Evolutionary conservation across 2,797 vertebrate species (phyloP).

Genomic region (Artibeus jamaicensis): DNA sequence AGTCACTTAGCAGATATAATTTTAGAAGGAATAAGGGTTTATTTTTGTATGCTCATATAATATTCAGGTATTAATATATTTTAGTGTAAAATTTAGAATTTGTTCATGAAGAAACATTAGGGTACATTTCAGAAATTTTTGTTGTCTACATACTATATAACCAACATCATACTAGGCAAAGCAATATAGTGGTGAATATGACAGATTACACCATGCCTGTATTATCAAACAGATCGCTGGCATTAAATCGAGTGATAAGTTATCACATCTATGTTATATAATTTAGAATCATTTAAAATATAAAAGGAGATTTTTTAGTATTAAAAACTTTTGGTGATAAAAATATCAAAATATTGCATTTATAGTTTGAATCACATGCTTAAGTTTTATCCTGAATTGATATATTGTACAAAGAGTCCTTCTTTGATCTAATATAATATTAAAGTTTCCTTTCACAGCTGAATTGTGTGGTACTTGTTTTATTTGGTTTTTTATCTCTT

Average conservation of each 20-base stretch:
- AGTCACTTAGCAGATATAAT: not conserved
- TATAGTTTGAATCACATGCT: not conserved
- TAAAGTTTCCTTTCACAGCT: not conserved
- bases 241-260: not conserved
- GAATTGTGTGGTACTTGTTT: conserved; percentile 1
- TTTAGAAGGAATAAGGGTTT: not conserved
- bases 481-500: not conserved
- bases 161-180: not conserved
- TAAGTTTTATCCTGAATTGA: not conserved
- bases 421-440: not conserved
- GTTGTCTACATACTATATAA: not conserved
- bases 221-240: not conserved
- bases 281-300: conserved; percentile 11
- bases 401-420: not conserved
- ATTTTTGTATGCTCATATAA: not conserved
- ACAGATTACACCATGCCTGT: not conserved
- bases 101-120: not conserved
- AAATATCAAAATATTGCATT: conserved; percentile 4
- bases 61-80: not conserved
- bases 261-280: not conserved
- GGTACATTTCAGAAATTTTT: not conserved
- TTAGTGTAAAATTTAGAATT: not conserved
- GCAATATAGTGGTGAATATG: not conserved
- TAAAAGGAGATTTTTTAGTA: not conserved
- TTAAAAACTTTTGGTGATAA: not conserved